phyloP scores from a whole-genome alignment of 1,140 invertebrate genomes.

The Drosophila parabipectinata region DNA sequence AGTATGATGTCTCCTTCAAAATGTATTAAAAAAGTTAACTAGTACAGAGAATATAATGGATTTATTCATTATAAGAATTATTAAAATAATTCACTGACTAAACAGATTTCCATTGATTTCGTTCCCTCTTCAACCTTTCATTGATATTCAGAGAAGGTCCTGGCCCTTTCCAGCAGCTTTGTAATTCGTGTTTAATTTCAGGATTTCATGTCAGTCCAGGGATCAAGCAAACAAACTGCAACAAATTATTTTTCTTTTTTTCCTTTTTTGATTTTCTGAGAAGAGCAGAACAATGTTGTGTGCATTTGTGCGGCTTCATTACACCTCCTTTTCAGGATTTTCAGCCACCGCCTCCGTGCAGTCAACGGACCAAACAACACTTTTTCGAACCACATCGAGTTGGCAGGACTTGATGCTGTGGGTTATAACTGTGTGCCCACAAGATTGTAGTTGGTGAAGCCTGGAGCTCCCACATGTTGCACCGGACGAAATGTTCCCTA shows the following conservation, averaged over 20 bases:
- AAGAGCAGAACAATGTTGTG: constrained; percentile 35
- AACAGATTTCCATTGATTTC: no score
- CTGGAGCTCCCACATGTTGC: constrained; percentile 51
- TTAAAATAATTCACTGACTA: no score
- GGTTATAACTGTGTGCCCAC: constrained; percentile 2
- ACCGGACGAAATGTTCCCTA: constrained; percentile 53
- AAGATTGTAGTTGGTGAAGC: constrained; percentile 26
- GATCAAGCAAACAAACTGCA: constrained; percentile 26
- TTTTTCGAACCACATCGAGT: constrained; percentile 18
- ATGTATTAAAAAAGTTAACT: no score
- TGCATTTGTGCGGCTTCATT: constrained; percentile 78
- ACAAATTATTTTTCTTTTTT: constrained; percentile 33
- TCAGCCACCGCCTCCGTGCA: background rate
- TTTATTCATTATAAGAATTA: no score
- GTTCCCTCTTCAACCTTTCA: no score
- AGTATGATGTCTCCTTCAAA: no score
- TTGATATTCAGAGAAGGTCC: background rate
- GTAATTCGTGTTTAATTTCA: constrained; percentile 19
- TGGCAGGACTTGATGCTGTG: background rate
- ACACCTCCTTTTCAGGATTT: constrained; percentile 37
- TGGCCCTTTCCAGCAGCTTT: background rate
- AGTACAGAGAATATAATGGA: no score
- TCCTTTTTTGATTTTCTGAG: constrained; percentile 34
- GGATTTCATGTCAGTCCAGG: constrained; percentile 7
- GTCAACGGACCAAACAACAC: constrained; percentile 44